phyloP scores from a whole-genome alignment of 2,888 invertebrate species.

The Pheosia gnoma region DNA sequence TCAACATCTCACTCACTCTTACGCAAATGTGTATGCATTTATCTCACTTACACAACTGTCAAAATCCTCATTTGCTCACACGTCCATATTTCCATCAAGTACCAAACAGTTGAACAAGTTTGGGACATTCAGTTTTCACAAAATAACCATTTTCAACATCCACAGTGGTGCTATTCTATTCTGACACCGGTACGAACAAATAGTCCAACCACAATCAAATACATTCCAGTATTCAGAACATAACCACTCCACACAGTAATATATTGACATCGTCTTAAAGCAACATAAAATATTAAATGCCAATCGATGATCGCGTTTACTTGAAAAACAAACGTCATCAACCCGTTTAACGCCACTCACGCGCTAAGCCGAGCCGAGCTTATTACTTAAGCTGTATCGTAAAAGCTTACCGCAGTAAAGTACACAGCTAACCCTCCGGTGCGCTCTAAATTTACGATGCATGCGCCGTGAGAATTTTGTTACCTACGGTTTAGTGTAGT shows the following conservation, averaged over 20 bases:
- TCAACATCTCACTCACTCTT: no score
- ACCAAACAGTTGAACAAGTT: no score
- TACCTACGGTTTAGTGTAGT: slow-evolving; percentile 55
- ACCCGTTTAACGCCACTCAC: slow-evolving; percentile 38
- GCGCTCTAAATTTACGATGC: slow-evolving; percentile 78
- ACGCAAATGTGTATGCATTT: no score
- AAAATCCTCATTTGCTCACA: no score
- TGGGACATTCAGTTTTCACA: no score
- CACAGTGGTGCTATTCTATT: no score
- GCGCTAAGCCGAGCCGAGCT: slow-evolving; percentile 39
- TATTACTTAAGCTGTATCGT: slow-evolving; percentile 49
- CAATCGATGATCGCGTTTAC: not conserved
- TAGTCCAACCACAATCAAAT: no score
- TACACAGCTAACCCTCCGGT: slow-evolving; percentile 77
- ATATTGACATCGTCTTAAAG: not conserved
- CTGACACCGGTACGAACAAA: no score
- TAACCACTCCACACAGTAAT: not conserved
- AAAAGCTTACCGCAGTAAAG: slow-evolving; percentile 77
- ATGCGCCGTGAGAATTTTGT: slow-evolving; percentile 75
- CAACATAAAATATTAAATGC: not conserved
- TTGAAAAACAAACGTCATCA: not conserved
- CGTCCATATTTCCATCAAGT: no score
- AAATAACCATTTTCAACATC: no score
- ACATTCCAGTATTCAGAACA: not conserved
- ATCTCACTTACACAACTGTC: no score